These are phyloP conservation scores for Leptinotarsa rubiginosa DNA, from an alignment of 2,888 invertebrate species.

Conservation along the genomic window DNA sequence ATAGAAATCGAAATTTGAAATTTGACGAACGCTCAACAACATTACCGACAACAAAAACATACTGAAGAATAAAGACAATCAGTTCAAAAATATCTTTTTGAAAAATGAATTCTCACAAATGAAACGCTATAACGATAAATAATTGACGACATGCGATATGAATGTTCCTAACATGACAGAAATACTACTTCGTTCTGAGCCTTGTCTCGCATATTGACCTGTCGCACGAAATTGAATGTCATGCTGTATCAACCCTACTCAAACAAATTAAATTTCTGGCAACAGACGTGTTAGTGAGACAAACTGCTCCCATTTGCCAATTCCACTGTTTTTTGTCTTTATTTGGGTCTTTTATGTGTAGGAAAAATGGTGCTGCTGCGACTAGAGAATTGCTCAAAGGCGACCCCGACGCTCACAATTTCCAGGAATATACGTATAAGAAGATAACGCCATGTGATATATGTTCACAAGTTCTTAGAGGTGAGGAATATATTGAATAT, in stretches of 20 bases:
- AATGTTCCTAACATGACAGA: no score
- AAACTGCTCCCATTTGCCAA: neutral
- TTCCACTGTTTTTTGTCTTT: constrained; percentile 12
- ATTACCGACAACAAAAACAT: no score
- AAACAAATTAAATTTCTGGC: constrained; percentile 2
- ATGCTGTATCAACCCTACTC: neutral
- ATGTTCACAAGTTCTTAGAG: constrained; percentile 91
- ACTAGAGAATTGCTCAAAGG: constrained; percentile 72
- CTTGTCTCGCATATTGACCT: neutral
- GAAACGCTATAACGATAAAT: no score
- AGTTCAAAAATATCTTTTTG: no score
- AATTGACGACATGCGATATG: no score
- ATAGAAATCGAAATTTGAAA: no score
- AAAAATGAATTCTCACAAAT: no score
- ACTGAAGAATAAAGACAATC: no score
- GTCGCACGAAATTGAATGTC: neutral
- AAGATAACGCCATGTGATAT: constrained; percentile 95
- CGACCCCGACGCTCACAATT: constrained; percentile 83
- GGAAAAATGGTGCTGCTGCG: constrained; percentile 79
- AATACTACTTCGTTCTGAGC: neutral
- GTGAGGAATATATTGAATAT: constrained; percentile 67
- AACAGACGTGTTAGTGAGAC: constrained; percentile 2
- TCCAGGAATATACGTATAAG: constrained; percentile 95
- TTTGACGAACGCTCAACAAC: no score
- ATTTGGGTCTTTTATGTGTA: constrained; percentile 57